Base-by-base conservation (phyloP, 2,797 vertebrate species). In the Channa striata region DNA sequence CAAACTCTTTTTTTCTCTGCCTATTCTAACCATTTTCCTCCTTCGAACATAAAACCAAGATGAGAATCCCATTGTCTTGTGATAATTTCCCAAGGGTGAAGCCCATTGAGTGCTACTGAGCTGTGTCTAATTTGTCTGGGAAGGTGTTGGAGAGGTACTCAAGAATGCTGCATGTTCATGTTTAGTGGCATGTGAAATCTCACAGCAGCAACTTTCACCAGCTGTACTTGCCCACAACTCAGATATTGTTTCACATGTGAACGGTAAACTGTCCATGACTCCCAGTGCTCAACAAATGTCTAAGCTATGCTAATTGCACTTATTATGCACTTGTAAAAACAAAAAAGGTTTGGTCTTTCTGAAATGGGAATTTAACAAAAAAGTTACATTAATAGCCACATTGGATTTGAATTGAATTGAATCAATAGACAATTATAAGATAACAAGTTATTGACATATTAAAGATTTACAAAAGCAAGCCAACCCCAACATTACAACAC, bases 391-490 rank as follows among this genome's bases (percentile, higher is more conserved):
- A 81, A 70, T 68, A 68, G 67, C 72, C 61, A 72, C 64, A 77
- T 65, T 88, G 85, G 86, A 85, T 71, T 68, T 33, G 56, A 40
- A 40, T 3, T 36, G 34, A 36, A 36, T 37, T 72, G 44, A 90
- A 91, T 94, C 93, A 52, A 93, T 95, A 93, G 62, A 54, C 80
- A 95, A 95, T 95, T 94, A 93, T 83, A 89, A 90, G 83, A 89
- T 78, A 92, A 88, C 80, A 81, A 85, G 80, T 81, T 93, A 94
- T 91, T 92, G 92, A 92, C 91, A 90, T 78, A 78, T 68, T 82
- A 78, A 90, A 84, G 81, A 89, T 90, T 81, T 59, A 60, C 42
- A 44, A 61, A 59, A 78, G 57, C 65, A 86, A 85, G 84, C 70
- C 67, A 83, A 83, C 64, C 81, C 74, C 74, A 54, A 78, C 81